Evolutionary conservation across 2,113 vertebrate species (phyloP), one percentile per base, ranked within the genome.

Genomic region (Pycnonotus jocosus): DNA sequence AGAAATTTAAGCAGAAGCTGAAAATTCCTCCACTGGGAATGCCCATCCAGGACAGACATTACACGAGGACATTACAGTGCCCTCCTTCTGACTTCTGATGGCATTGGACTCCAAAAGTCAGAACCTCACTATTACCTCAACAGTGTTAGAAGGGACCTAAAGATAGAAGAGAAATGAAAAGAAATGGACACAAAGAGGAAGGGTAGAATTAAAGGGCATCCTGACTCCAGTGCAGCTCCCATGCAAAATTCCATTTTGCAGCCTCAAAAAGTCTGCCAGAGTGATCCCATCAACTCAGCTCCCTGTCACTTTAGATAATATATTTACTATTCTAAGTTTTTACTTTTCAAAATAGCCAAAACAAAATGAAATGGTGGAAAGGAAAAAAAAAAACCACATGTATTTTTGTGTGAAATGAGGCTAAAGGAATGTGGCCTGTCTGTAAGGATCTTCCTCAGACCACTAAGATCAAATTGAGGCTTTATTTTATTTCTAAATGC

Each of bases 21-120:
- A 48, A 35, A 69, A 73, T 13, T 45, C 28, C 60, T 54, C 30
- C 15, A 9, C 8, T 37, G 53, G 48, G 44, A 88, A 56, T 16
- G 24, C 3, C 48, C 31, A 37, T 10, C 51, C 44, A 77, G 33
- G 5, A 66, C 57, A 37, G n/a, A 11, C 33, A 65, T 4, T 0
- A 0, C 2, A 44, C 0, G 0, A 10, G 22, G 18, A 24, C 44
- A 24, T 54, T 0, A 53, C 38, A 47, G 12, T 24, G 33, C 37
- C 38, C 24, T 30, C 30, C 70, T 62, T 38, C 12, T 10, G 4
- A 45, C 4, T 62, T 38, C 12, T 10, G 4, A 45, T 3, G 12
- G 71, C 7, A 20, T 7, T 2, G 64, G 12, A 37, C 3, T 6
- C 45, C 15, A 1, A 7, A 60, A 54, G 33, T 8, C 53, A 89